Evolutionary conservation across 2,113 vertebrate species (phyloP), one percentile per base, ranked within the genome.

Genomic region (Syngnathus typhle): DNA sequence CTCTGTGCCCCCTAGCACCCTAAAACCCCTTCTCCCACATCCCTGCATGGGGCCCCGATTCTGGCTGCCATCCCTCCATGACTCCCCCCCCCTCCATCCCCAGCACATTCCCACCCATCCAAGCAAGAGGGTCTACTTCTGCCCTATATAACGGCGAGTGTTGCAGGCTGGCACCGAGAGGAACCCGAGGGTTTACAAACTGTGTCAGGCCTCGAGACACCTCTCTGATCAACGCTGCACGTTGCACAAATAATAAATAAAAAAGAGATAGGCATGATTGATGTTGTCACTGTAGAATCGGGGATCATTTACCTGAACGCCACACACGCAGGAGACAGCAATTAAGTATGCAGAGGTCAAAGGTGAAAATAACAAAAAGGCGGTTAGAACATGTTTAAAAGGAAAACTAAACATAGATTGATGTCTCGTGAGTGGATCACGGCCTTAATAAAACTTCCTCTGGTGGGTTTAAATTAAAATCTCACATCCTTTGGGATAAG

Each of bases 201-300:
- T 89, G 86, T 90, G 90, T 91, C 89, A 88, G 87, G 85, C 88
- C 89, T 88, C 89, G 39, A 82, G 88, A 88, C 83, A 51, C 83
- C 75, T 51, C 86, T 79, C 79, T 83, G 85, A 89, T 86, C 85
- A 78, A 82, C 84, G 79, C 67, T 77, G 64, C 74, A 43, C 65
- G 71, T 64, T 75, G 68, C 78, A 71, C 27, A 79, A 68, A 82
- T 73, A 77, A 74, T 71, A 51, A 76, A 75, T 60, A 59, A 75
- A 59, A 68, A 63, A 77, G 82, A 76, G 82, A 84, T 27, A 0
- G 19, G 23, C 36, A 56, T 84, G 83, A 85, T 84, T 85, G 85
- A 88, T 85, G 86, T 68, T 82, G 86, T 85, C 88, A 87, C 83
- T 82, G 79, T 72, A 73, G 60, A 55, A 76, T 76, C 65, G 73